Percentiles rank a stretch among this genome's conserved stretches.
These are phyloP conservation scores for Stegodyphus dumicola DNA, from an alignment of 1,140 invertebrate species.

Conservation along the genomic window DNA sequence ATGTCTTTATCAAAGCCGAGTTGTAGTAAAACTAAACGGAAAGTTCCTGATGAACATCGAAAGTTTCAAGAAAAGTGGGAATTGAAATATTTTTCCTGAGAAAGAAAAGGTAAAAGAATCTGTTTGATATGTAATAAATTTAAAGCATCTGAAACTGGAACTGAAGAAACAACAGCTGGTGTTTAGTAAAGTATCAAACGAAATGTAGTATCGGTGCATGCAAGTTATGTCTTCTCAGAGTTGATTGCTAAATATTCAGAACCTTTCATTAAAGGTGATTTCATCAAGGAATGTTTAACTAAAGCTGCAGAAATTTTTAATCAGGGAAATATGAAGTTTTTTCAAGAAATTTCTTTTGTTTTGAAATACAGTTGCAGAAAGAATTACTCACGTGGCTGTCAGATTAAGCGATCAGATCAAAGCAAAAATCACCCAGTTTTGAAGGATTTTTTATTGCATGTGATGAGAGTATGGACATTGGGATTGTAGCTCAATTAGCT, in stretches of 20 bases:
- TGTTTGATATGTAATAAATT: background rate
- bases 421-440: slow-evolving; percentile 13
- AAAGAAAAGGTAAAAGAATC: background rate
- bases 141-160: background rate
- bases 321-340: no score
- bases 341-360: slow-evolving; percentile 4
- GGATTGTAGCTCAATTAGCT: background rate
- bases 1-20: no score
- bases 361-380: background rate
- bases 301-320: slow-evolving; percentile 4
- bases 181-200: background rate
- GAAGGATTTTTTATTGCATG: slow-evolving; percentile 9
- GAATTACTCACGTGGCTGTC: background rate
- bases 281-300: slow-evolving; percentile 8
- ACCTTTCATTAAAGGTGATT: slow-evolving; percentile 15
- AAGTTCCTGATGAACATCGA: background rate
- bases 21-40: no score
- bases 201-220: background rate
- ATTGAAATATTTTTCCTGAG: background rate
- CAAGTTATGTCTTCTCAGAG: background rate
- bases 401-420: slow-evolving; percentile 10
- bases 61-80: background rate
- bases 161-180: background rate
- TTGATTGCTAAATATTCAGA: slow-evolving; percentile 2
- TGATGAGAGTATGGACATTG: background rate